Percentiles rank a stretch among this genome's conserved stretches.
These are phyloP conservation scores for Gila robusta DNA, from an alignment of 2,797 vertebrate genomes.

Conservation along the genomic window DNA sequence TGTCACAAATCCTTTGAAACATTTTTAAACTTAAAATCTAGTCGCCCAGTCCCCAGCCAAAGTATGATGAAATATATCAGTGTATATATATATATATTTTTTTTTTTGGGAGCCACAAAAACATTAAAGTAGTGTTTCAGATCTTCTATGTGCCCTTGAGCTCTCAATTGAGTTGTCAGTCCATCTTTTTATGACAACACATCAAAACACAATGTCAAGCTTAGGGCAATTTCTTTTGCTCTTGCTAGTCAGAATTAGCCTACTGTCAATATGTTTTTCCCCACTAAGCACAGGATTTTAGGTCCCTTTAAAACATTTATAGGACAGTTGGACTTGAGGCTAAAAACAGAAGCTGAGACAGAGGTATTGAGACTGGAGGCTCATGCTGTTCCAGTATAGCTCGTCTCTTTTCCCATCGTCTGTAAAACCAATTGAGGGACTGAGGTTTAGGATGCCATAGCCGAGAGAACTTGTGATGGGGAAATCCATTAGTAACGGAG, in stretches of 20 bases:
- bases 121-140: not conserved
- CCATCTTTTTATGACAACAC: conserved; percentile 8
- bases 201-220: not conserved
- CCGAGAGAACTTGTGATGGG: not conserved
- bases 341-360: conserved; percentile 10
- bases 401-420: not conserved
- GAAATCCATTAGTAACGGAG: not conserved
- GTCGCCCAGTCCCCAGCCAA: not conserved
- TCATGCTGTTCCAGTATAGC: conserved; percentile 22
- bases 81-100: not conserved
- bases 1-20: not conserved
- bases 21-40: not conserved
- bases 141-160: not conserved
- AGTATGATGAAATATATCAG: not conserved
- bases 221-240: not conserved
- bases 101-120: not conserved
- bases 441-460: not conserved
- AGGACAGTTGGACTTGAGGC: not conserved
- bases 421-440: conserved; percentile 12
- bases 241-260: not conserved
- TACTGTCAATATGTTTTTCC: not conserved
- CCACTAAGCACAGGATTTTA: not conserved
- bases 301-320: conserved; percentile 14
- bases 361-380: conserved; percentile 28
- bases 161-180: not conserved